Conservation (phyloP, 1,140 invertebrate species). For the Bombyx mori region DNA sequence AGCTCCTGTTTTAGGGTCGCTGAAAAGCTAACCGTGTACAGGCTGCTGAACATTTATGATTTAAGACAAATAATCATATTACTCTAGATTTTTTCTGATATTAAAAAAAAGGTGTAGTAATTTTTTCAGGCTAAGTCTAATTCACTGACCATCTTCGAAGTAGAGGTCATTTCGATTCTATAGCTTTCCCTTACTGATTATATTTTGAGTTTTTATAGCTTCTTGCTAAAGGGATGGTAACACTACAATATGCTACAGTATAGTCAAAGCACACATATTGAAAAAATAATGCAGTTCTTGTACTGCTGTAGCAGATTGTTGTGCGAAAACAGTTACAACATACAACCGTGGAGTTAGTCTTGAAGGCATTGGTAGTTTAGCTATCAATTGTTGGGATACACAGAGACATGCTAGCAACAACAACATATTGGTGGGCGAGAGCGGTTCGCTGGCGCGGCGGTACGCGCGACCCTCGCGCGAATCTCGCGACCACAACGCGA, state of each 20-base stretch:
- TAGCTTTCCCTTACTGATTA: too few relatives aligned
- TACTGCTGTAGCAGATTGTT: background rate
- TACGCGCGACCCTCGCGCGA: slow-evolving; percentile 47
- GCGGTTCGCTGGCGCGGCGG: slow-evolving; percentile 60
- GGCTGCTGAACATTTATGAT: slow-evolving; percentile 27
- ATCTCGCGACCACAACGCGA: slow-evolving; percentile 62
- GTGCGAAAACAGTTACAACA: background rate
- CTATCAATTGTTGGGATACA: slow-evolving; percentile 51
- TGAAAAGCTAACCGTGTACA: slow-evolving; percentile 56
- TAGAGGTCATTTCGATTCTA: too few relatives aligned
- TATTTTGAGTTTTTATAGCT: too few relatives aligned
- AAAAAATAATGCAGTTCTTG: too few relatives aligned
- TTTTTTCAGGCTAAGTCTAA: too few relatives aligned
- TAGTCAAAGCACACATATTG: too few relatives aligned
- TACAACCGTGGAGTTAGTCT: too few relatives aligned
- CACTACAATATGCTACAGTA: too few relatives aligned
- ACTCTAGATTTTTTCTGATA: too few relatives aligned
- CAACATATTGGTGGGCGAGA: slow-evolving; percentile 68
- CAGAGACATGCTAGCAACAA: slow-evolving; percentile 73
- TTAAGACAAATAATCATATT: background rate
- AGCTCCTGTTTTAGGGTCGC: slow-evolving; percentile 51
- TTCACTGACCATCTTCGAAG: too few relatives aligned
- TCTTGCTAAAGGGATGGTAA: too few relatives aligned
- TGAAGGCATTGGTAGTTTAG: slow-evolving; percentile 31
- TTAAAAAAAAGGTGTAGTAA: too few relatives aligned